These are phyloP conservation scores for Drosophila arawakana DNA, from an alignment of 1,140 invertebrate species.

Conservation along the genomic window DNA sequence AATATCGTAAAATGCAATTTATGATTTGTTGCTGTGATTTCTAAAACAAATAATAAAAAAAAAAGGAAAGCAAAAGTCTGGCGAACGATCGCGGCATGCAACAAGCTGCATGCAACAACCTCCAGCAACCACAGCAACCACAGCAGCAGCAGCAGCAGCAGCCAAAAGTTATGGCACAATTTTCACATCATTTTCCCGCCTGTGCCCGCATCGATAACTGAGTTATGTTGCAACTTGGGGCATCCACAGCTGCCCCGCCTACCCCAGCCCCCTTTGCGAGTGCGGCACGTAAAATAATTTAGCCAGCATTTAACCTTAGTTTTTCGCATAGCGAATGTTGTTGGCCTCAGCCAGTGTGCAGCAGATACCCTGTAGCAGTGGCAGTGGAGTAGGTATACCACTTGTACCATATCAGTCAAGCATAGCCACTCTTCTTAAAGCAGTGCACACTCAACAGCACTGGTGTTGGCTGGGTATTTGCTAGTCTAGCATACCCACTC, in stretches of 20 bases:
- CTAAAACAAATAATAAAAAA: constrained; percentile 79
- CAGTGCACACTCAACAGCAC: too few relatives aligned
- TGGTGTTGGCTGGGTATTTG: neutral
- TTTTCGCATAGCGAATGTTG: constrained; percentile 56
- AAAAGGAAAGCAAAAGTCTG: constrained; percentile 43
- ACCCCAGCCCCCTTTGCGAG: neutral
- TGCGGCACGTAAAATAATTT: constrained; percentile 84
- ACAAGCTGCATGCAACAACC: constrained; percentile 50
- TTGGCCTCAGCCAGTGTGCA: constrained; percentile 20
- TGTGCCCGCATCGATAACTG: constrained; percentile 48
- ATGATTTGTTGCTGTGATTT: constrained; percentile 81
- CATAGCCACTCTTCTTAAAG: too few relatives aligned
- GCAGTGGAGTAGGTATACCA: neutral
- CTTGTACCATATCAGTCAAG: too few relatives aligned
- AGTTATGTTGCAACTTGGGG: constrained; percentile 60
- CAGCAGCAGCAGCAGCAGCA: constrained; percentile 50
- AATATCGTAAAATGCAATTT: constrained; percentile 84
- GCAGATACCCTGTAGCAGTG: constrained; percentile 22
- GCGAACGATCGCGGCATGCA: constrained; percentile 51
- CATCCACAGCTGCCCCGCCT: neutral
- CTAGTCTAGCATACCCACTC: neutral
- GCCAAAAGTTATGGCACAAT: constrained; percentile 81
- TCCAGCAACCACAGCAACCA: constrained; percentile 43
- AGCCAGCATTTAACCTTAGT: constrained; percentile 83
- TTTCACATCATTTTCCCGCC: constrained; percentile 81